Conservation (phyloP, 2,113 vertebrate species). For the Xenotilapia flavipinnis region DNA sequence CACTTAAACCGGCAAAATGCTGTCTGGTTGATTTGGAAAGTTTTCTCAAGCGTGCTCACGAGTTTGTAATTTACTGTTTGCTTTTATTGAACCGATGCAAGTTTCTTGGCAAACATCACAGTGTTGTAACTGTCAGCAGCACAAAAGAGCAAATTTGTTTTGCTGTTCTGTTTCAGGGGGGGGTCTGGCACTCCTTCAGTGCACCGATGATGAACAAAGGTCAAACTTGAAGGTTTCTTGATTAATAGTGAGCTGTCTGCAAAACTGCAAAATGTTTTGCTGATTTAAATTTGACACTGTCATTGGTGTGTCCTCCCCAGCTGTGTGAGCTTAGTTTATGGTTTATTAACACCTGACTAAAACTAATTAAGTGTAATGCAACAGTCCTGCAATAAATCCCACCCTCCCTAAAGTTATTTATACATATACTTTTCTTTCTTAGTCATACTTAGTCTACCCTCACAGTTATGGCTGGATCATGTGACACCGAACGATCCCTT, state of each 20-base stretch:
- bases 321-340: background rate
- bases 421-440: background rate
- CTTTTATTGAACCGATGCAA: background rate
- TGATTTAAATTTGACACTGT: background rate
- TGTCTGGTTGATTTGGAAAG: background rate
- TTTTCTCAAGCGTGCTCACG: background rate
- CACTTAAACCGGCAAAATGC: background rate
- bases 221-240: constrained; percentile 15
- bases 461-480: background rate
- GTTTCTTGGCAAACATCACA: constrained; percentile 17
- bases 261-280: background rate
- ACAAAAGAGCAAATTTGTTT: constrained; percentile 13
- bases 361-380: background rate
- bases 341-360: background rate
- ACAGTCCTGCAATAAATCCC: background rate
- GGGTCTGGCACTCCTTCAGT: background rate
- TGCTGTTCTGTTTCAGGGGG: background rate
- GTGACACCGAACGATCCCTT: background rate
- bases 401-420: background rate
- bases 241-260: background rate
- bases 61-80: constrained; percentile 10
- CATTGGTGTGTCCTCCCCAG: background rate
- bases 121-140: constrained; percentile 14
- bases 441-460: background rate
- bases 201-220: constrained; percentile 20